Evolutionary conservation across 2,888 invertebrate genomes (phyloP).

Genomic region (Polydrusus tereticollis): DNA sequence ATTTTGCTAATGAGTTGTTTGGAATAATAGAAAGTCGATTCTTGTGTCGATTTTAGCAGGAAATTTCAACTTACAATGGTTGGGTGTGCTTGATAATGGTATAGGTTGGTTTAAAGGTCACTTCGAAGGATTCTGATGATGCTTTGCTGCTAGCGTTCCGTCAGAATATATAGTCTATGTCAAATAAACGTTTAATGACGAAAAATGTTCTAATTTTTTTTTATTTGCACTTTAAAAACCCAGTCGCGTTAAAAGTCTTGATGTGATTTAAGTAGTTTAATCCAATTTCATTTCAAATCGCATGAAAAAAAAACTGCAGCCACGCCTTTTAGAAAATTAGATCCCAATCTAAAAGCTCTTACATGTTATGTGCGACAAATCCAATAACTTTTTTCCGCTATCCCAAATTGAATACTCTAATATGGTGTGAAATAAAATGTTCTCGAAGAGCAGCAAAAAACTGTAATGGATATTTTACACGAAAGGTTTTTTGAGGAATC

Average conservation of each 20-base stretch:
- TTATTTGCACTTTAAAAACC: no score
- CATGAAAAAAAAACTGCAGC: not conserved
- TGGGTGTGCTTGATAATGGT: slow-evolving; percentile 24
- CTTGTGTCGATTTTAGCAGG: slow-evolving; percentile 14
- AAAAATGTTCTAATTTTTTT: no score
- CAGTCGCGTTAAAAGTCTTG: not conserved
- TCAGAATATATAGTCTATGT: no score
- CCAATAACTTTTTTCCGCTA: slow-evolving; percentile 21
- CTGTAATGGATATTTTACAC: slow-evolving; percentile 20
- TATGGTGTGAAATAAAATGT: slow-evolving; percentile 32
- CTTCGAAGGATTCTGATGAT: not conserved
- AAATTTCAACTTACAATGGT: slow-evolving; percentile 27
- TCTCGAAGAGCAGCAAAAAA: slow-evolving; percentile 10
- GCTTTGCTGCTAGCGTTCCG: no score
- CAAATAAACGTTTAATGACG: no score
- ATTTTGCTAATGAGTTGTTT: slow-evolving; percentile 15
- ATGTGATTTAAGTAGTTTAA: not conserved
- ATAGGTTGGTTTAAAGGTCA: slow-evolving; percentile 22
- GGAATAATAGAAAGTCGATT: slow-evolving; percentile 13
- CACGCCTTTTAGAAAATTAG: slow-evolving; percentile 14
- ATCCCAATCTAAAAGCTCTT: slow-evolving; percentile 8
- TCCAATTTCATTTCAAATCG: not conserved
- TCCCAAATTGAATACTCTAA: slow-evolving; percentile 30
- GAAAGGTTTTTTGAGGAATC: slow-evolving; percentile 8
- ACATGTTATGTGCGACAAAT: slow-evolving; percentile 35